A percentile compares a stretch with the other conserved stretches of the same genome.
phyloP scores from a whole-genome alignment of 2,113 vertebrate species.

The Ploceus nigricollis region DNA sequence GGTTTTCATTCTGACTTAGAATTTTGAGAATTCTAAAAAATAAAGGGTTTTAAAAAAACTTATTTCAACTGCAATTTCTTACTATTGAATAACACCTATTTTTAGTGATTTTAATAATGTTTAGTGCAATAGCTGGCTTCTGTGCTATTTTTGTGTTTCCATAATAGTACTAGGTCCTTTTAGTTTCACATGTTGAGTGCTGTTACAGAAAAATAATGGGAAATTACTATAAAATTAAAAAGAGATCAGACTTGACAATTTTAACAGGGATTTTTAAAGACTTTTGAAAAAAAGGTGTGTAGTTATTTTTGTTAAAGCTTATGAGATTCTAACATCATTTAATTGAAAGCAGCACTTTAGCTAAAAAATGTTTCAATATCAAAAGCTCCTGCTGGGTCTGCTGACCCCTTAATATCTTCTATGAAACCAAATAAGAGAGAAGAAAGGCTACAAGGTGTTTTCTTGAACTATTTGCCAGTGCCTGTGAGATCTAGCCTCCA shows the following conservation, averaged over 20 bases:
- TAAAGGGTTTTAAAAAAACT: accelerated
- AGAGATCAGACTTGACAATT: background rate
- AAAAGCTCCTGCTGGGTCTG: background rate
- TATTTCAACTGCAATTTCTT: background rate
- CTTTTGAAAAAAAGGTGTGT: accelerated
- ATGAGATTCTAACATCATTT: background rate
- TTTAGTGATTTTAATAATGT: background rate
- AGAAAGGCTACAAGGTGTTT: background rate
- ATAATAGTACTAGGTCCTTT: background rate
- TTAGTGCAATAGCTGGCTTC: background rate
- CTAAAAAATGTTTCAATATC: accelerated
- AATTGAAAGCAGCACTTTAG: background rate
- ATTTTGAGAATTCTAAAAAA: background rate
- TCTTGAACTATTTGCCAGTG: background rate
- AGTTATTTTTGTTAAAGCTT: background rate
- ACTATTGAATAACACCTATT: background rate
- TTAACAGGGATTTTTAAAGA: background rate
- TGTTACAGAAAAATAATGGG: background rate
- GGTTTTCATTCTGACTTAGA: background rate
- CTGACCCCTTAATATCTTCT: background rate
- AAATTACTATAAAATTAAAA: background rate
- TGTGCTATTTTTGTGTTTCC: background rate
- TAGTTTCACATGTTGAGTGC: background rate
- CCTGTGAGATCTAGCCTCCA: background rate
- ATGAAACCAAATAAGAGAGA: background rate